Base-by-base conservation (phyloP, 1,140 invertebrate genomes). In the Neodiprion virginianus region DNA sequence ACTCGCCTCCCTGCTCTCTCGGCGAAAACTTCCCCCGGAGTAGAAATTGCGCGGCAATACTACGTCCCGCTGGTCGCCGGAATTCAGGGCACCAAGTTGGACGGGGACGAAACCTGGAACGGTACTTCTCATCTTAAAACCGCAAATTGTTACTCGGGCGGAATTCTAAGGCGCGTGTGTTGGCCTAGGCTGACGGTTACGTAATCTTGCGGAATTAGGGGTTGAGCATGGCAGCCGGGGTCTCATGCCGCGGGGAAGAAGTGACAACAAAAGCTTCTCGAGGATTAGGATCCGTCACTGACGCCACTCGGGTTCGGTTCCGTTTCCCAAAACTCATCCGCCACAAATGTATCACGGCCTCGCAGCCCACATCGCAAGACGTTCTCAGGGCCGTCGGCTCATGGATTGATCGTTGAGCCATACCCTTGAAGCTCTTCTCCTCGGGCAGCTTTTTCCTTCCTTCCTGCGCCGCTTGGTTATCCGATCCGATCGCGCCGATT, bases 181-280 rank as follows among this genome's bases (percentile, higher is more conserved):
- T 80, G 82, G 82, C 75, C 78, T 77, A 72, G 79, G 85, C 79
- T 84, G 84, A 86, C 84, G 84, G 86, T 86, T 87, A 86, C 84
- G 86, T 87, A 86, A 86, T 87, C 85, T 85, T 85, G 81, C 81
- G 72, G 81, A 82, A 81, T n/a, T n/a, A 53, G 50, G 50, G 50
- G 50, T 2, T 21, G 17, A 9, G 49, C n/a, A 48, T 12, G 50
- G 28, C 48, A 79, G 72, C 76, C 70, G 69, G 67, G 74, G 76
- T 14, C 14, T 11, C 48, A 65, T 8, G 73, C 48, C 50, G 75
- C 72, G 75, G 66, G 76, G 74, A 76, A 75, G 75, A 80, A 80
- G 79, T 80, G 76, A 83, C 81, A 82, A 82, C 79, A 82, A 84
- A 85, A 81, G 82, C 80, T 79, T 77, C 75, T 75, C 81, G 75